Conservation (phyloP, 1,140 invertebrate species). For the Coenobita brevimanus region DNA sequence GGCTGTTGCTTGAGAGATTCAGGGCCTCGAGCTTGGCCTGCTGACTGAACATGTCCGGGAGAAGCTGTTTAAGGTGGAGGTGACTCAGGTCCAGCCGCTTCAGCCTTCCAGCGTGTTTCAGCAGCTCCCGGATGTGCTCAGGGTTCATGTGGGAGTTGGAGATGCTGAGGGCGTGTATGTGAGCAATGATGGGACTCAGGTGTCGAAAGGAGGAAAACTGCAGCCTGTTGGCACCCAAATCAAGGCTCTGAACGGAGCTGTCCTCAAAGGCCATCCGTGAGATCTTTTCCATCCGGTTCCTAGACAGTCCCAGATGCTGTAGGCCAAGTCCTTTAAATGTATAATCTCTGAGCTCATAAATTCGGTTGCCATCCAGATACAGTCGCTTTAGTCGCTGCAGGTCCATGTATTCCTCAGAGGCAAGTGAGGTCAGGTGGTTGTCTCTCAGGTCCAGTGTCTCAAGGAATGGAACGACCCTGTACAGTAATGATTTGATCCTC, state of each 20-base stretch:
- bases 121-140: conserved; percentile 61
- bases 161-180: conserved; percentile 77
- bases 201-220: conserved; percentile 60
- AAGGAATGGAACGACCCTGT: conserved; percentile 73
- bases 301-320: conserved; percentile 57
- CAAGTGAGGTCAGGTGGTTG: conserved; percentile 82
- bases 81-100: conserved; percentile 78
- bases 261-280: conserved; percentile 66
- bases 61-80: conserved; percentile 83
- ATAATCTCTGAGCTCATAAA: conserved; percentile 65
- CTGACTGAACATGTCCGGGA: conserved; percentile 79
- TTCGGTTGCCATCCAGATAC: conserved; percentile 63
- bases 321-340: conserved; percentile 58
- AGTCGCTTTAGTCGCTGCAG: conserved; percentile 52
- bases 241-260: conserved; percentile 55
- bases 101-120: conserved; percentile 73
- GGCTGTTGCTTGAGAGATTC: conserved; percentile 77
- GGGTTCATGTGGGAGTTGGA: conserved; percentile 83
- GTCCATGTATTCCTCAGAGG: conserved; percentile 73
- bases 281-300: conserved; percentile 61
- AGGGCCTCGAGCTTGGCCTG: conserved; percentile 76
- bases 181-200: conserved; percentile 70
- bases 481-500: conserved; percentile 83
- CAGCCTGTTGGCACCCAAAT: conserved; percentile 61
- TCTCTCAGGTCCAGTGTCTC: conserved; percentile 83